These are phyloP conservation scores for Pelvicachromis taeniatus DNA, from an alignment of 2,113 vertebrate species.

Conservation along the genomic window DNA sequence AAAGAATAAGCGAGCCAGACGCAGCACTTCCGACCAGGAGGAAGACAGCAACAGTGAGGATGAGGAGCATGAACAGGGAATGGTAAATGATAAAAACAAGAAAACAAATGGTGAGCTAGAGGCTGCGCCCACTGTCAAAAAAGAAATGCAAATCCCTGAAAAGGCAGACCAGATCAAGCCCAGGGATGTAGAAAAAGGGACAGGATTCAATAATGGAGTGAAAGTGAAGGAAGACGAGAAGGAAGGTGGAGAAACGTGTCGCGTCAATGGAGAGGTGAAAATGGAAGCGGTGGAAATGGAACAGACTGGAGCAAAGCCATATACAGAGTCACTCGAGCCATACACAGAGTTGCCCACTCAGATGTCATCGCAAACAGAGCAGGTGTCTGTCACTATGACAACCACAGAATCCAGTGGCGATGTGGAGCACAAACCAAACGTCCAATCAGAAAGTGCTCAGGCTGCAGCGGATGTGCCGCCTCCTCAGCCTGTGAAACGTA, in stretches of 20 bases:
- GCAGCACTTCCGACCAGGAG: slow-evolving; percentile 68
- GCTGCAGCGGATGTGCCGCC: slow-evolving; percentile 29
- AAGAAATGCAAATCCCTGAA: slow-evolving; percentile 21
- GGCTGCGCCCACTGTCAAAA: slow-evolving; percentile 7
- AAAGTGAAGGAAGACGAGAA: slow-evolving; percentile 52
- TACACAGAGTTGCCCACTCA: slow-evolving; percentile 43
- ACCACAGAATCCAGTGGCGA: slow-evolving; percentile 35
- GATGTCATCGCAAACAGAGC: slow-evolving; percentile 12
- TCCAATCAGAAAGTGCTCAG: slow-evolving; percentile 50
- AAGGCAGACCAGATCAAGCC: slow-evolving; percentile 72
- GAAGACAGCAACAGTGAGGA: slow-evolving; percentile 66
- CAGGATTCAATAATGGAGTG: slow-evolving; percentile 65
- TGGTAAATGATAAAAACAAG: slow-evolving; percentile 29
- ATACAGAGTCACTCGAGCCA: slow-evolving; percentile 65
- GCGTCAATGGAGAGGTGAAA: slow-evolving; percentile 41
- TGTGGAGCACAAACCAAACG: slow-evolving; percentile 36
- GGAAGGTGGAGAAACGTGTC: not conserved
- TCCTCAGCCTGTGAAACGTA: slow-evolving; percentile 64
- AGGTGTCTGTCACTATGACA: slow-evolving; percentile 41
- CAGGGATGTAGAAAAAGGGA: slow-evolving; percentile 75
- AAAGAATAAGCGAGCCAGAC: slow-evolving; percentile 54
- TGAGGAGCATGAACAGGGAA: slow-evolving; percentile 37
- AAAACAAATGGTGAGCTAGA: slow-evolving; percentile 32
- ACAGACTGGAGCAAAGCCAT: slow-evolving; percentile 67
- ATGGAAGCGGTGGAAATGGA: slow-evolving; percentile 55